phyloP scores from a whole-genome alignment of 2,113 vertebrate species.

The Apodemus sylvaticus region DNA sequence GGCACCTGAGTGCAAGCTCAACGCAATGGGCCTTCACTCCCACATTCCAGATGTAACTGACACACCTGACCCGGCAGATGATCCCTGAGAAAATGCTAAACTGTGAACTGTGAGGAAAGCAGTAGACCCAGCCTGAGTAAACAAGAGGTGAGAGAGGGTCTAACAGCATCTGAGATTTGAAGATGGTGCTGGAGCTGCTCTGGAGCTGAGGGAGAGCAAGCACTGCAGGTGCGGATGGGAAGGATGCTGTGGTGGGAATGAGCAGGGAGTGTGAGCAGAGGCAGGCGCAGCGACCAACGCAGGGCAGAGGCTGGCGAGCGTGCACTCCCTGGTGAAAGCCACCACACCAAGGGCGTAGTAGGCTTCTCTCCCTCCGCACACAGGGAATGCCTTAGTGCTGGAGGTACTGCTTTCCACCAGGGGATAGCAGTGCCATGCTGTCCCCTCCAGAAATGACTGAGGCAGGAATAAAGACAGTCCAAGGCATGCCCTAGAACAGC shows the following conservation, averaged over 20 bases:
- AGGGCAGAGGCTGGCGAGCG: no score
- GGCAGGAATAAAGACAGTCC: background rate
- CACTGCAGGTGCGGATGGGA: background rate
- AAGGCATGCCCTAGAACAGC: background rate
- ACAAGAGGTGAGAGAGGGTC: background rate
- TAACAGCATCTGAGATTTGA: background rate
- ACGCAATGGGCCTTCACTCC: background rate
- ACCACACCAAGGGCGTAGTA: background rate
- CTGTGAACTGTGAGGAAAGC: background rate
- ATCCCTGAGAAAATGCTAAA: background rate
- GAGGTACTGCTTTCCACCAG: background rate
- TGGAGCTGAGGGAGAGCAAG: background rate
- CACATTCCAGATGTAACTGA: background rate
- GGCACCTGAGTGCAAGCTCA: background rate
- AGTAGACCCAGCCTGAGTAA: background rate
- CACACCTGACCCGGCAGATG: background rate
- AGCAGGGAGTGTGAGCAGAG: accelerated
- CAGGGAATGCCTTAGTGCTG: background rate
- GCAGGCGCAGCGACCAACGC: no score
- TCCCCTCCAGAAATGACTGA: background rate
- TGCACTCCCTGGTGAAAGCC: no score
- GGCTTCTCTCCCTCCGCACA: background rate
- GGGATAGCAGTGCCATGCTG: background rate
- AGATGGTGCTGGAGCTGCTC: background rate
- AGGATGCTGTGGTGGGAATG: accelerated